phyloP scores from a whole-genome alignment of 2,797 vertebrate species.

The Catamblyrhynchus diadema region DNA sequence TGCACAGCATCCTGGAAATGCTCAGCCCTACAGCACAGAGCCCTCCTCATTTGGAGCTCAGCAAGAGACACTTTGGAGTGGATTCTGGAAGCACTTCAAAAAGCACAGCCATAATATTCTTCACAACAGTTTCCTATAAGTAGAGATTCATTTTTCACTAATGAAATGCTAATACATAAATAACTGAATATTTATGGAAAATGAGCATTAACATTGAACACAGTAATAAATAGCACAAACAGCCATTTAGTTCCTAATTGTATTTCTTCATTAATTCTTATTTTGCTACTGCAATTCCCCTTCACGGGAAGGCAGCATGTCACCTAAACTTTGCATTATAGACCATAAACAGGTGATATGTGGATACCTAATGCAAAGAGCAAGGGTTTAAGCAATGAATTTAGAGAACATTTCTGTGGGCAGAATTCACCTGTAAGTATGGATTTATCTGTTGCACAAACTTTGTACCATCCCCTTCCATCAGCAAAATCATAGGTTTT shows the following conservation, averaged over 20 bases:
- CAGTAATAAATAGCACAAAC: neutral
- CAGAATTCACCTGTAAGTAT: neutral
- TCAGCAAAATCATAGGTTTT: neutral
- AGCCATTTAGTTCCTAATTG: neutral
- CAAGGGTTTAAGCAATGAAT: neutral
- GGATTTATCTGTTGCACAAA: neutral
- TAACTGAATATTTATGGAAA: neutral
- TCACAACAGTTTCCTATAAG: neutral
- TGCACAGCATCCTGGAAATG: neutral
- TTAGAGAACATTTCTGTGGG: neutral
- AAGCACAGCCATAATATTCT: neutral
- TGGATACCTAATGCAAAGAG: neutral
- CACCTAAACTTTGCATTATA: neutral
- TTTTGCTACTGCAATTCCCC: neutral
- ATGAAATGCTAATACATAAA: conserved; percentile 6
- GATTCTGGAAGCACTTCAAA: neutral
- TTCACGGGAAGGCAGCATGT: neutral
- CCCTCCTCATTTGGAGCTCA: neutral
- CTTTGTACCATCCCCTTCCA: neutral
- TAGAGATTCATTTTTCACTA: neutral
- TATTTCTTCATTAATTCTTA: neutral
- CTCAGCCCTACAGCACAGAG: neutral
- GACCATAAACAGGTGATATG: neutral
- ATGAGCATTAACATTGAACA: neutral
- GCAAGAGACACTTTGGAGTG: neutral